Conservation (phyloP, 1,140 invertebrate species). For the Conus betulinus region DNA sequence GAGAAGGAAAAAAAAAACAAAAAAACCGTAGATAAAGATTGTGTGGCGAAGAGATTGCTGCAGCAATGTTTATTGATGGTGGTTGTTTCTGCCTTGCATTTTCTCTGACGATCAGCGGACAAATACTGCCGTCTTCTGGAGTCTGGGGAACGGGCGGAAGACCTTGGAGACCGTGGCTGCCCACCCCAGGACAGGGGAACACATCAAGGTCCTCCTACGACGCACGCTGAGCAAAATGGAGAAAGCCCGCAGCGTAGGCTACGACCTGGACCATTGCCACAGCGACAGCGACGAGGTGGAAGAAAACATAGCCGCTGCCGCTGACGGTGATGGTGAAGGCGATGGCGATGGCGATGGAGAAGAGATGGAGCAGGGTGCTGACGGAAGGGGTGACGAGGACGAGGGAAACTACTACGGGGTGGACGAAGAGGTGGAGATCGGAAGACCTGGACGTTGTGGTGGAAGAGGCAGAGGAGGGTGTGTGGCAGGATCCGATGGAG, state of each 20-base stretch:
- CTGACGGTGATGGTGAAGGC: neutral
- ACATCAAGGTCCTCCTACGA: conserved; percentile 52
- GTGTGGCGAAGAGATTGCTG: neutral
- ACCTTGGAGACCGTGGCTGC: conserved; percentile 84
- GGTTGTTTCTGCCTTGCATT: neutral
- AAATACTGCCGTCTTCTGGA: conserved; percentile 94
- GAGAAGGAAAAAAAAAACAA: too few species aligned
- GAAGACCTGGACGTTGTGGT: neutral
- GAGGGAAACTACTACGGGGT: neutral
- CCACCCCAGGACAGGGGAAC: conserved; percentile 43
- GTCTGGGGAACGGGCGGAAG: conserved; percentile 88
- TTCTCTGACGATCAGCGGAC: conserved; percentile 80
- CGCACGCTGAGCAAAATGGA: conserved; percentile 42
- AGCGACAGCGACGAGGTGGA: neutral
- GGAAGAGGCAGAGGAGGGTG: conserved; percentile 24
- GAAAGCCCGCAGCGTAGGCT: neutral
- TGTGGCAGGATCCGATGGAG: neutral
- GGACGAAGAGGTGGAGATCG: neutral
- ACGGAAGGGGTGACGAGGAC: neutral
- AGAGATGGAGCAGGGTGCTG: neutral
- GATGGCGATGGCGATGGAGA: too few species aligned
- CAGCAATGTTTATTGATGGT: neutral
- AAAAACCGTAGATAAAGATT: neutral
- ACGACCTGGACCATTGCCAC: neutral
- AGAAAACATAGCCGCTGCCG: neutral